phyloP scores from a whole-genome alignment of 2,113 vertebrate species.

The Colius striatus region DNA sequence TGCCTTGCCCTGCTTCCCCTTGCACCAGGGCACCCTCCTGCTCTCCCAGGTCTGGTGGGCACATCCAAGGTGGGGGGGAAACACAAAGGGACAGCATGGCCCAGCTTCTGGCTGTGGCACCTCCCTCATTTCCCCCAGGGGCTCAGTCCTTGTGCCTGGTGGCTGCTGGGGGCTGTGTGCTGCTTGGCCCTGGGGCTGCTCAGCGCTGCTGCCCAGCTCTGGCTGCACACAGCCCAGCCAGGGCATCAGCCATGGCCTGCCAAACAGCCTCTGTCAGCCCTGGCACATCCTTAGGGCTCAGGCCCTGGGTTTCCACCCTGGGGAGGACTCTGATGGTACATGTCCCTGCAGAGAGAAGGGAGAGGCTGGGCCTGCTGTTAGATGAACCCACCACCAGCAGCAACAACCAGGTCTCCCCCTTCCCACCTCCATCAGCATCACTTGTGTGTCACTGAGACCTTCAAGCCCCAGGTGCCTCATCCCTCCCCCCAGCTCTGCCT shows the following conservation, averaged over 20 bases:
- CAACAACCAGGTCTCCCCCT: neutral
- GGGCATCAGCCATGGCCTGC: constrained; percentile 7
- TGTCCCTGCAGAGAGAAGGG: neutral
- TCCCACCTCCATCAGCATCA: rapidly evolving
- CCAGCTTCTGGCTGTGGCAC: no score
- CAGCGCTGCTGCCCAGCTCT: rapidly evolving
- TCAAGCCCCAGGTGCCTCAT: neutral
- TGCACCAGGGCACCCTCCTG: neutral
- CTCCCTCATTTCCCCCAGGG: no score
- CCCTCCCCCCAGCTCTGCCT: neutral
- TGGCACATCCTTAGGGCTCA: constrained; percentile 17
- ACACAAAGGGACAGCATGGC: neutral
- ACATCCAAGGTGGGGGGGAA: neutral
- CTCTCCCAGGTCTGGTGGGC: neutral
- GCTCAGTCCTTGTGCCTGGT: neutral
- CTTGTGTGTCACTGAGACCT: neutral
- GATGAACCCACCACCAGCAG: neutral
- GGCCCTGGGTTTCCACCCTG: constrained; percentile 17
- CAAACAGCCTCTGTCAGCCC: neutral
- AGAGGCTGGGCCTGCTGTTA: neutral
- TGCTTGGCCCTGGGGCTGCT: neutral
- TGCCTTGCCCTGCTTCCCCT: neutral
- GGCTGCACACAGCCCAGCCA: neutral
- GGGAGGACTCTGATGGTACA: constrained; percentile 44
- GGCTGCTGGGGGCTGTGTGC: neutral